A percentile compares a stretch with the other conserved stretches of the same genome.
These are phyloP conservation scores for Drosophila bifasciata DNA, from an alignment of 1,140 invertebrate genomes.

Conservation along the genomic window DNA sequence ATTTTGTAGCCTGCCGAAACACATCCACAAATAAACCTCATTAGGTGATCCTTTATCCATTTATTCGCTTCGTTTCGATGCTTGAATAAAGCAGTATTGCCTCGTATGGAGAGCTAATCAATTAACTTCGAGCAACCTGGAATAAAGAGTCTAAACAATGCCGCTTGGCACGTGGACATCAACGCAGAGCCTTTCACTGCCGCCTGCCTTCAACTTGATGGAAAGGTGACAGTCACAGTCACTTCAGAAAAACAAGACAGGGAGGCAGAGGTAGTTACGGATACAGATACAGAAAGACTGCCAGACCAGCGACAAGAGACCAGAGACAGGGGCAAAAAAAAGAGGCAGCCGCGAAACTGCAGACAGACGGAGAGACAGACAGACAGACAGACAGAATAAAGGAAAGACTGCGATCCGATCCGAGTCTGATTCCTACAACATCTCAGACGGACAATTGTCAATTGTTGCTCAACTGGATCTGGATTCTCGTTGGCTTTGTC, in stretches of 20 bases:
- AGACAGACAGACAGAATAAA: conserved; percentile 27
- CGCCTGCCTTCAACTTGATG: conserved; percentile 63
- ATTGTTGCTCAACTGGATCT: conserved; percentile 67
- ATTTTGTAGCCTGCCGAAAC: not conserved
- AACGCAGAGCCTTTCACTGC: conserved; percentile 66
- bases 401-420: conserved; percentile 11
- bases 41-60: conserved; percentile 32
- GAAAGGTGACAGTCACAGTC: conserved; percentile 76
- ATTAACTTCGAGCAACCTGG: conserved; percentile 49
- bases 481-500: conserved; percentile 49
- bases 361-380: conserved; percentile 32
- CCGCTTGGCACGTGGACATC: conserved; percentile 69
- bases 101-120: conserved; percentile 55
- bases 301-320: too few species aligned
- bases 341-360: conserved; percentile 57
- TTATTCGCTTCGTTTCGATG: conserved; percentile 35
- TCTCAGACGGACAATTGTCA: conserved; percentile 30
- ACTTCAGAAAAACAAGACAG: conserved; percentile 28
- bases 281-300: conserved; percentile 18
- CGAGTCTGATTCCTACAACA: conserved; percentile 45
- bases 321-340: conserved; percentile 4
- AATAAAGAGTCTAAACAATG: conserved; percentile 64
- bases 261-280: conserved; percentile 12
- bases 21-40: conserved; percentile 23
- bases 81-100: not conserved